Conservation (phyloP, 2,797 vertebrate genomes). For the Peromyscus aztecus region DNA sequence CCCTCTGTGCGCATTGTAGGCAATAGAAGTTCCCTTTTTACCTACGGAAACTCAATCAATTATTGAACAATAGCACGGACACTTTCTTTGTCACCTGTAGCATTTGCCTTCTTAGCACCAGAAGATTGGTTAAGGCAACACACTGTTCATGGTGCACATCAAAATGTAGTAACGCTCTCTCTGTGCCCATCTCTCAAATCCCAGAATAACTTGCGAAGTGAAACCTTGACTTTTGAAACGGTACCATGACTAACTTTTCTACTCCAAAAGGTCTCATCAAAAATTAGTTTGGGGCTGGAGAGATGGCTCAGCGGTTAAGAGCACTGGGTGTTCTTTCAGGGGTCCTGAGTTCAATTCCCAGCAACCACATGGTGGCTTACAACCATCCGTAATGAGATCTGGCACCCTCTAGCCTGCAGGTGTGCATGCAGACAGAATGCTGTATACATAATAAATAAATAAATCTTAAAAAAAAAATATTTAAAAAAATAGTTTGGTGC, state of each 20-base stretch:
- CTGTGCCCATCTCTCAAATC: background rate
- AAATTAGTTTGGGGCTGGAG: background rate
- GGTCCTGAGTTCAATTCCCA: too few relatives aligned
- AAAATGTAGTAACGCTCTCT: background rate
- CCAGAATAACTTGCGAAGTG: background rate
- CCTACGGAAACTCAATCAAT: background rate
- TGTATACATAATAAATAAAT: too few relatives aligned
- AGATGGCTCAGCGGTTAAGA: too few relatives aligned
- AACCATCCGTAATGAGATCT: too few relatives aligned
- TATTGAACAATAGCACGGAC: background rate
- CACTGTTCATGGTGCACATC: background rate
- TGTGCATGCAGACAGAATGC: too few relatives aligned
- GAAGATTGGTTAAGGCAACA: background rate
- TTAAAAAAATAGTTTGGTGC: background rate
- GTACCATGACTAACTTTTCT: background rate
- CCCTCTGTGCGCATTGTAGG: background rate
- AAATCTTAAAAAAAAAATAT: too few relatives aligned
- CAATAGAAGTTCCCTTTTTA: background rate
- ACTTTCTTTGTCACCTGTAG: conserved; percentile 38
- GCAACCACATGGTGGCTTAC: too few relatives aligned
- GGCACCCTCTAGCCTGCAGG: too few relatives aligned
- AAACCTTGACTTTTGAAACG: conserved; percentile 3
- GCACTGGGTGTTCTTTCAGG: too few relatives aligned
- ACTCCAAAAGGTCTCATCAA: background rate
- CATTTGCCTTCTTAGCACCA: background rate